A percentile compares a stretch with the other conserved stretches of the same genome.
These are phyloP conservation scores for Beaufortia kweichowensis DNA, from an alignment of 2,113 vertebrate genomes.

Conservation along the genomic window DNA sequence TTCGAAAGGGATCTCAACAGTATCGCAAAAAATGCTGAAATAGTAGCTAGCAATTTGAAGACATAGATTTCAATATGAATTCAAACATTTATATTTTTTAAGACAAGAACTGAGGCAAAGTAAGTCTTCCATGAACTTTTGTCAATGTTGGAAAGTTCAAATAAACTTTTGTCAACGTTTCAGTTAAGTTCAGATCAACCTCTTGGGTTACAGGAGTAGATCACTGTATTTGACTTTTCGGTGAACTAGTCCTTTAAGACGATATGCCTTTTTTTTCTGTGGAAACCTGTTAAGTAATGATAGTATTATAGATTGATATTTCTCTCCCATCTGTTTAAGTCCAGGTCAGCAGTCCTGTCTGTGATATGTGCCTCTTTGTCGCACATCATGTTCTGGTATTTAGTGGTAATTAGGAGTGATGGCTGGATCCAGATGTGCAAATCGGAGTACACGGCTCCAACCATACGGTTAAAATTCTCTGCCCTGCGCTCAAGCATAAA, in stretches of 20 bases:
- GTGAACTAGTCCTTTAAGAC: not conserved
- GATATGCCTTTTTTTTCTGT: not conserved
- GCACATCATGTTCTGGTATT: constrained; percentile 66
- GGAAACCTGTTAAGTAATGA: not conserved
- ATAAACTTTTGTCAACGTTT: too few relatives aligned
- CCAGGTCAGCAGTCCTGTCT: constrained; percentile 25
- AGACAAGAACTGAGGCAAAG: too few relatives aligned
- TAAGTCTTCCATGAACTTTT: too few relatives aligned
- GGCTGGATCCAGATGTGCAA: constrained; percentile 69
- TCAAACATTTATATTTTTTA: too few relatives aligned
- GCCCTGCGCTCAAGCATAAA: not conserved
- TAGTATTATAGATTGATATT: not conserved
- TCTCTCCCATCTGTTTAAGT: not conserved
- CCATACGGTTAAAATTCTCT: constrained; percentile 38
- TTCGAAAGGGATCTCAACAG: too few relatives aligned
- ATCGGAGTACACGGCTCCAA: not conserved
- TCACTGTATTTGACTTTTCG: too few relatives aligned
- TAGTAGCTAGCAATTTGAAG: too few relatives aligned
- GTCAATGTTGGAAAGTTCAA: too few relatives aligned
- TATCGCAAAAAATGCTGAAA: too few relatives aligned
- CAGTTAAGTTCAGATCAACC: too few relatives aligned
- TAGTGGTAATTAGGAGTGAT: constrained; percentile 71
- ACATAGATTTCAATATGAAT: too few relatives aligned
- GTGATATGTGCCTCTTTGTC: constrained; percentile 55
- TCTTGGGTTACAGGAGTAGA: too few relatives aligned